phyloP scores from a whole-genome alignment of 2,113 vertebrate genomes.

The Chrysochloris asiatica region DNA sequence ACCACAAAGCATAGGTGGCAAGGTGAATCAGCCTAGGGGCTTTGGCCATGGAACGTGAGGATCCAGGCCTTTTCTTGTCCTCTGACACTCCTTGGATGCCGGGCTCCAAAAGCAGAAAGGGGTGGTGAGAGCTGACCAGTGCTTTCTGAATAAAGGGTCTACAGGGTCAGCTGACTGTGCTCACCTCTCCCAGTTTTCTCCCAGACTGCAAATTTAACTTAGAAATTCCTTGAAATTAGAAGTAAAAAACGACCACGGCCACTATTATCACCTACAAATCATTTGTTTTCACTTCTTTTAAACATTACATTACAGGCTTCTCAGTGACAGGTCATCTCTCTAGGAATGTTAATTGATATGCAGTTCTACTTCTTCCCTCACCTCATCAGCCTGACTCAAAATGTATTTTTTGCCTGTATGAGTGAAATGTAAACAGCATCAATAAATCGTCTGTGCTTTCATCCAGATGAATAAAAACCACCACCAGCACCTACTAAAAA shows the following conservation, averaged over 20 bases:
- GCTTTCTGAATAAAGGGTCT: not conserved
- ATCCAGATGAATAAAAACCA: too few relatives aligned
- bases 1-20: not conserved
- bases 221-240: slow-evolving; percentile 9
- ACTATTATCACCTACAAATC: too few relatives aligned
- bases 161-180: not conserved
- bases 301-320: not conserved
- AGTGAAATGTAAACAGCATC: not conserved
- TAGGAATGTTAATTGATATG: not conserved
- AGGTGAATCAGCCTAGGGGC: not conserved
- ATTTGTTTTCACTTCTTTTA: too few relatives aligned
- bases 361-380: not conserved
- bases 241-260: too few relatives aligned
- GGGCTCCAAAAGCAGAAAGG: not conserved
- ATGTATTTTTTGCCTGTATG: not conserved
- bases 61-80: not conserved
- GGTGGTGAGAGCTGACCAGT: not conserved
- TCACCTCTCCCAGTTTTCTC: not conserved
- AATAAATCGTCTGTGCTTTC: too few relatives aligned
- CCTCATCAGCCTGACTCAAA: not conserved
- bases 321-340: not conserved
- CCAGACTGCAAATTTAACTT: not conserved
- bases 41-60: not conserved
- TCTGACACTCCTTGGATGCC: not conserved
- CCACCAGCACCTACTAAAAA: too few relatives aligned